Evolutionary conservation across 2,888 invertebrate species (phyloP).

Genomic region (Orchesella flavescens): DNA sequence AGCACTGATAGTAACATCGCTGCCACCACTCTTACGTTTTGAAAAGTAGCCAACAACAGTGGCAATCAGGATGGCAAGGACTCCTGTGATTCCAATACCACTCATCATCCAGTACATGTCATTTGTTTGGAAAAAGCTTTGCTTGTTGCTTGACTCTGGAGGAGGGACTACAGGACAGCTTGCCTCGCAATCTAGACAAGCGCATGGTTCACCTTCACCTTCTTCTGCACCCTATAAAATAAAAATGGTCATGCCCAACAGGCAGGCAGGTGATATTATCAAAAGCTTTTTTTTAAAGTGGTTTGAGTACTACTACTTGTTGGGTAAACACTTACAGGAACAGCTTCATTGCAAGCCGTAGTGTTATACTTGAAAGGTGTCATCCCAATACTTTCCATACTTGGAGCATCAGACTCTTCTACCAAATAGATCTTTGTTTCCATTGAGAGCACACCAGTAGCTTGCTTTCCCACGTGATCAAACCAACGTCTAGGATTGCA

Average conservation of each 20-base stretch:
- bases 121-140: constrained; percentile 45
- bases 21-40: constrained; percentile 12
- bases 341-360: constrained; percentile 59
- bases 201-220: constrained; percentile 79
- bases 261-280: no score
- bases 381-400: background rate
- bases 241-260: no score
- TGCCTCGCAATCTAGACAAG: constrained; percentile 88
- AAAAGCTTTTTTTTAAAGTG: no score
- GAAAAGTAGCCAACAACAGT: background rate
- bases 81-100: constrained; percentile 31
- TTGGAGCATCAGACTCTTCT: constrained; percentile 13
- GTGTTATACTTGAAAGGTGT: constrained; percentile 27
- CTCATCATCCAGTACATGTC: constrained; percentile 55
- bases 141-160: constrained; percentile 26
- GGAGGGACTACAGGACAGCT: constrained; percentile 82
- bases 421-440: constrained; percentile 78
- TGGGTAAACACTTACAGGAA: constrained; percentile 40
- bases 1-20: constrained; percentile 4
- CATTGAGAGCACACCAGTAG: constrained; percentile 76
- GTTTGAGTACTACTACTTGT: no score
- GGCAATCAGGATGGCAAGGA: constrained; percentile 24
- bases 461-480: constrained; percentile 61
- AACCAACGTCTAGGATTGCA: constrained; percentile 79
- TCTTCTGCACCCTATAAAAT: background rate